These are phyloP conservation scores for Apis dorsata DNA, from an alignment of 1,140 invertebrate species.

Conservation along the genomic window DNA sequence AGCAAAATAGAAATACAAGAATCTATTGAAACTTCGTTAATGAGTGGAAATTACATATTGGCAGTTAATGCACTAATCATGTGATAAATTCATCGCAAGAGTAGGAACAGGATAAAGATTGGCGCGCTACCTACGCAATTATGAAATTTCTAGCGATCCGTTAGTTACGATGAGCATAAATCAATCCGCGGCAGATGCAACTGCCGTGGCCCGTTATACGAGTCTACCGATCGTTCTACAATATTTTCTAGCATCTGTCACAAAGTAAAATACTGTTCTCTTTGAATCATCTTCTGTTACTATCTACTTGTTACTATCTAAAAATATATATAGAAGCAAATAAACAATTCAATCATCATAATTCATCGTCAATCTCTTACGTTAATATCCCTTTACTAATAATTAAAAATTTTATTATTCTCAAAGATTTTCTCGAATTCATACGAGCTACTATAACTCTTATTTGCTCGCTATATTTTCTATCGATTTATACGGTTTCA, in stretches of 20 bases:
- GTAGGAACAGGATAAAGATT: conserved; percentile 18
- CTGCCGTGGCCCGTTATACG: conserved; percentile 54
- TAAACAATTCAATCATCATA: too few relatives aligned
- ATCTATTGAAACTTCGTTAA: too few relatives aligned
- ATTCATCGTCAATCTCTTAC: too few relatives aligned
- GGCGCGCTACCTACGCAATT: conserved; percentile 48
- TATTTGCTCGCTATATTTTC: too few relatives aligned
- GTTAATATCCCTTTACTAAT: too few relatives aligned
- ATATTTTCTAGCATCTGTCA: conserved; percentile 36
- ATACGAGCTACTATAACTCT: too few relatives aligned
- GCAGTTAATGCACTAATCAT: not conserved
- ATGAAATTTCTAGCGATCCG: conserved; percentile 57
- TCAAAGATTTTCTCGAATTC: too few relatives aligned
- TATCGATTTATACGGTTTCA: too few relatives aligned
- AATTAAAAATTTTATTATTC: too few relatives aligned
- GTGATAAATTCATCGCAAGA: not conserved
- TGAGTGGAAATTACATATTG: too few relatives aligned
- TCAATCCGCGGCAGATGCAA: conserved; percentile 56
- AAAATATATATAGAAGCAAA: too few relatives aligned
- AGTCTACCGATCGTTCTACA: conserved; percentile 8
- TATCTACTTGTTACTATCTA: not conserved
- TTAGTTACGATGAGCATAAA: conserved; percentile 57
- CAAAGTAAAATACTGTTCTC: not conserved
- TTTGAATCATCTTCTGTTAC: not conserved
- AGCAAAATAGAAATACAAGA: too few relatives aligned